Evolutionary conservation across 2,797 vertebrate genomes (phyloP).

Genomic region (Hipposideros larvatus): DNA sequence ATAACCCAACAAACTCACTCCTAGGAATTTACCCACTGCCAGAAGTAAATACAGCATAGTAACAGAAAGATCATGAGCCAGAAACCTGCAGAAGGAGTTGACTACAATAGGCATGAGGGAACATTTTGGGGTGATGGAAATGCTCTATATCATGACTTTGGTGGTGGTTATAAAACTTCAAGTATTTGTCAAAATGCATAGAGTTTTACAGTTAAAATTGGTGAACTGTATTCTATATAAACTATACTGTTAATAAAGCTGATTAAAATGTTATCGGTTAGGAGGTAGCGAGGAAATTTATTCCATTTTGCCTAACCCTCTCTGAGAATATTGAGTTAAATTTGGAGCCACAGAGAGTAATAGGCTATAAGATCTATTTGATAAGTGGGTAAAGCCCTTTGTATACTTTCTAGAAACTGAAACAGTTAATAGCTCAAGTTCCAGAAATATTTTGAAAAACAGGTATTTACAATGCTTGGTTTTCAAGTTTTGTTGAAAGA

Average conservation of each 20-base stretch:
- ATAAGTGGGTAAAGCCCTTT: constrained; percentile 4
- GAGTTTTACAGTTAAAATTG: neutral
- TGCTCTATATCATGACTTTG: neutral
- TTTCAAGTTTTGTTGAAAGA: constrained; percentile 4
- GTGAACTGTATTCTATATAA: neutral
- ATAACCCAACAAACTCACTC: neutral
- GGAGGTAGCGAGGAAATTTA: neutral
- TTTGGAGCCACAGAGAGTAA: neutral
- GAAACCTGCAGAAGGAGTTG: neutral
- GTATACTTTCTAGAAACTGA: constrained; percentile 5
- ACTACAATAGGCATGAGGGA: neutral
- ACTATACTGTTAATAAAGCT: neutral
- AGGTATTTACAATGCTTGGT: neutral
- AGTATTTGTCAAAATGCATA: neutral
- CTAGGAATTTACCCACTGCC: neutral
- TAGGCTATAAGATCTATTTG: neutral
- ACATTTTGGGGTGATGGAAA: neutral
- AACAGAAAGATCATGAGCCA: neutral
- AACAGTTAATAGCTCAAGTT: neutral
- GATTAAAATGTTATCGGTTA: neutral
- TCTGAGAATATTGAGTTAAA: constrained; percentile 42
- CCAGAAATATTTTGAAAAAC: constrained; percentile 13
- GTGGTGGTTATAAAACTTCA: neutral
- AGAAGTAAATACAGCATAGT: neutral
- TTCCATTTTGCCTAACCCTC: neutral